These are phyloP conservation scores for Enteromius trimaculatus DNA, from an alignment of 2,797 vertebrate genomes.

Conservation along the genomic window DNA sequence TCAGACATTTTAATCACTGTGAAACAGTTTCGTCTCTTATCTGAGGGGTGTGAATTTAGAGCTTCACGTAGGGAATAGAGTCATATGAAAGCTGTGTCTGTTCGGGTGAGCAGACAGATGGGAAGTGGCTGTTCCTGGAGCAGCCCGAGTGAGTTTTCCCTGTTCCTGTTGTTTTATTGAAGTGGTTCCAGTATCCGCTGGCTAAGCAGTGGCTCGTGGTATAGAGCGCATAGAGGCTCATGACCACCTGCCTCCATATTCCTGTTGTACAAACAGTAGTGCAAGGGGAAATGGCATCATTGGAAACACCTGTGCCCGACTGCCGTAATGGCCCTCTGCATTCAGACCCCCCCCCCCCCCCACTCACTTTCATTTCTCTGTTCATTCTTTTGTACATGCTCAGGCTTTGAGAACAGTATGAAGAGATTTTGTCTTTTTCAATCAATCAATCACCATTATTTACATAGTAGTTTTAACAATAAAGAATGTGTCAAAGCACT, in stretches of 20 bases:
- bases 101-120: conserved; percentile 39
- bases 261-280: conserved; percentile 58
- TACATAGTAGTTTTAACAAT: too few relatives aligned
- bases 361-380: not conserved
- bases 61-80: not conserved
- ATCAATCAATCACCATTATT: too few relatives aligned
- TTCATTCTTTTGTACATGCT: not conserved
- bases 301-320: conserved; percentile 58
- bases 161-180: conserved; percentile 50
- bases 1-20: conserved; percentile 6
- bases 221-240: conserved; percentile 23
- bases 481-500: too few relatives aligned
- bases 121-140: conserved; percentile 46
- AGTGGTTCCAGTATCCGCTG: conserved; percentile 42
- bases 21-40: not conserved
- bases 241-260: conserved; percentile 59
- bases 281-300: conserved; percentile 54
- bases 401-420: not conserved
- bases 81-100: conserved; percentile 29
- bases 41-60: conserved; percentile 8
- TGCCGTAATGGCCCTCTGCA: conserved; percentile 34
- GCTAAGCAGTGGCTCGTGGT: conserved; percentile 1
- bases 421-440: not conserved
- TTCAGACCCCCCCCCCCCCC: too few relatives aligned
- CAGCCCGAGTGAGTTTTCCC: conserved; percentile 37